Evolutionary conservation across 2,888 invertebrate species (phyloP).

Genomic region (Gryllus longicercus): DNA sequence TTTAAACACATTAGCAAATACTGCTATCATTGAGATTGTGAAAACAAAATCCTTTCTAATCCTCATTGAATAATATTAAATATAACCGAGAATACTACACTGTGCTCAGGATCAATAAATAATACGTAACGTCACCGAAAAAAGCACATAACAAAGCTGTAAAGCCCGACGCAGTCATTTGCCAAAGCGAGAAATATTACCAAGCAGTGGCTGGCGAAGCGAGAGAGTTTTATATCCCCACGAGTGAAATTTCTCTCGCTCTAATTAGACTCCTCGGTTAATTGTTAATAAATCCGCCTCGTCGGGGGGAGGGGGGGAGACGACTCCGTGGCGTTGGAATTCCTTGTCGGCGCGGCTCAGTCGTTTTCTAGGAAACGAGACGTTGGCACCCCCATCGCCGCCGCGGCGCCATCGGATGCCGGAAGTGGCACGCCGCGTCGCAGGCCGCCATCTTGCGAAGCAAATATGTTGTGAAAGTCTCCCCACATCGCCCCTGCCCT

Average conservation of each 20-base stretch:
- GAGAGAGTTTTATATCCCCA: background rate
- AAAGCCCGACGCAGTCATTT: too few relatives aligned
- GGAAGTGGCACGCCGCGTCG: background rate
- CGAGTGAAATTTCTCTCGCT: conserved; percentile 6
- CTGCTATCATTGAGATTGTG: too few relatives aligned
- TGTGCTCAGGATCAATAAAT: too few relatives aligned
- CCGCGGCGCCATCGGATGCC: background rate
- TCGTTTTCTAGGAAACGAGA: conserved; percentile 8
- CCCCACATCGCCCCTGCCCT: background rate
- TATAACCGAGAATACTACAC: too few relatives aligned
- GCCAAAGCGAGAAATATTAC: too few relatives aligned
- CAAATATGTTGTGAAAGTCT: conserved; percentile 8
- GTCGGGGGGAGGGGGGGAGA: background rate
- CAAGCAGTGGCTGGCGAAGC: too few relatives aligned
- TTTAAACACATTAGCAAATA: too few relatives aligned
- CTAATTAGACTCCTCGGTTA: conserved; percentile 1
- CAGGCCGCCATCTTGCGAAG: conserved; percentile 5
- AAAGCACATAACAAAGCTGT: too few relatives aligned
- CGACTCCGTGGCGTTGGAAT: background rate
- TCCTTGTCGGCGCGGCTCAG: background rate
- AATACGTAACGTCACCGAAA: too few relatives aligned
- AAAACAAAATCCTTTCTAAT: too few relatives aligned
- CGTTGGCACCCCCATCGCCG: background rate
- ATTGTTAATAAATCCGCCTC: background rate
- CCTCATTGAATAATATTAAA: too few relatives aligned